Conservation (phyloP, 1,140 invertebrate genomes). For the Trialeurodes vaporariorum region DNA sequence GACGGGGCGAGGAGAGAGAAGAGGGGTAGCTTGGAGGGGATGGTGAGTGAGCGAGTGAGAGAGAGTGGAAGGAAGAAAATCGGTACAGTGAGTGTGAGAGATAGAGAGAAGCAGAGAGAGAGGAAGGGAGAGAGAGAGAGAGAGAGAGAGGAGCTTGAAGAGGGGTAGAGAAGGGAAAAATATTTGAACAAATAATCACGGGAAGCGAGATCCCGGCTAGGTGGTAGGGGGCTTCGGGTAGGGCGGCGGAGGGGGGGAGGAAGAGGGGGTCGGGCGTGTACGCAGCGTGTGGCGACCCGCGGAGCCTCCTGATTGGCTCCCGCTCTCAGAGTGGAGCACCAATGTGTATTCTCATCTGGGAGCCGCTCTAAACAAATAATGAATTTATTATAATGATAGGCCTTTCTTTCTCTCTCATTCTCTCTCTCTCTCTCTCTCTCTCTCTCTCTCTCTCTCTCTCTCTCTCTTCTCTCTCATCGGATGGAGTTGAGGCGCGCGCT, state of each 20-base stretch:
- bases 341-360: background rate
- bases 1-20: background rate
- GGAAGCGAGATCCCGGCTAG: background rate
- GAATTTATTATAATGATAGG: slow-evolving; percentile 1
- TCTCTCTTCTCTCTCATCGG: no score
- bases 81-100: background rate
- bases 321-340: background rate
- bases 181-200: background rate
- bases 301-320: background rate
- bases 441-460: background rate
- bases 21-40: no score
- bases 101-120: background rate
- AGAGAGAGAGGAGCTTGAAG: background rate
- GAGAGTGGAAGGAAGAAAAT: background rate
- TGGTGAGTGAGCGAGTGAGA: background rate
- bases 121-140: background rate
- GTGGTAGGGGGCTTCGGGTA: no score
- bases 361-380: background rate
- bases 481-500: no score
- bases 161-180: background rate
- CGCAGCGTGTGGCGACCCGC: no score
- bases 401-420: background rate
- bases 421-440: background rate
- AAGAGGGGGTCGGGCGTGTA: background rate
- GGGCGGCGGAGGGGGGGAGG: background rate